These are phyloP conservation scores for Desmophyllum pertusum DNA, from an alignment of 92 coral and sea anemone genomes.

Conservation along the genomic window DNA sequence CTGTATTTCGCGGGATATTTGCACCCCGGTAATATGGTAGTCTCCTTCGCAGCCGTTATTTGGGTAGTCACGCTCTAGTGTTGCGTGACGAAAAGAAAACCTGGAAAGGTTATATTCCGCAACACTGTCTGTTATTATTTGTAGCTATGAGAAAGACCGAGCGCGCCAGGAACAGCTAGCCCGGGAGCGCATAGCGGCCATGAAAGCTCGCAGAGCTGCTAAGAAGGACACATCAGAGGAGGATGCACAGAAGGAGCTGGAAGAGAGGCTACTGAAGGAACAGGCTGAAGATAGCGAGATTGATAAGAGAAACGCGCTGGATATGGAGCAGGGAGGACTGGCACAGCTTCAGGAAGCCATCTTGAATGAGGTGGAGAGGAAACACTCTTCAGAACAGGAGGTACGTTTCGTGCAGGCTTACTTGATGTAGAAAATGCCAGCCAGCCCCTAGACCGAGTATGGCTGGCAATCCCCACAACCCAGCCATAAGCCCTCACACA, in stretches of 20 bases:
- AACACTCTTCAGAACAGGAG: constrained; percentile 91
- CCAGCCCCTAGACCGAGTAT: too few species aligned
- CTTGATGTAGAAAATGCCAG: constrained; percentile 9
- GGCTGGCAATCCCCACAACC: too few species aligned
- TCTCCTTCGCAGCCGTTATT: too few species aligned
- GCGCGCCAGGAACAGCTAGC: constrained; percentile 96
- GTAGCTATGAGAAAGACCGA: constrained; percentile 88
- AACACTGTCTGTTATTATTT: neutral
- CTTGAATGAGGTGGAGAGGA: constrained; percentile 89
- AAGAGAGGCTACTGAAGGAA: constrained; percentile 73
- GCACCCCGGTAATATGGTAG: too few species aligned
- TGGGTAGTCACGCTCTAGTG: too few species aligned
- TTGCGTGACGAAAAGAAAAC: neutral
- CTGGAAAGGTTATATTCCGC: too few species aligned
- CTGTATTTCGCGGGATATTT: too few species aligned
- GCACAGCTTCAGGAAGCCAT: constrained; percentile 88
- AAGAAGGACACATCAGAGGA: constrained; percentile 65
- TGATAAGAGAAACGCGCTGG: constrained; percentile 79
- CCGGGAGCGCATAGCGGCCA: constrained; percentile 92
- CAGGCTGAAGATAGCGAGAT: constrained; percentile 74
- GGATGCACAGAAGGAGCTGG: constrained; percentile 67
- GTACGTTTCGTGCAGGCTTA: constrained; percentile 46
- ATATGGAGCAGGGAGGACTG: constrained; percentile 85
- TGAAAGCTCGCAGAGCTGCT: constrained; percentile 85
- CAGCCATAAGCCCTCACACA: too few species aligned